Conservation (phyloP, 1,140 invertebrate genomes). For the Macrotrachela quadricornifera region DNA sequence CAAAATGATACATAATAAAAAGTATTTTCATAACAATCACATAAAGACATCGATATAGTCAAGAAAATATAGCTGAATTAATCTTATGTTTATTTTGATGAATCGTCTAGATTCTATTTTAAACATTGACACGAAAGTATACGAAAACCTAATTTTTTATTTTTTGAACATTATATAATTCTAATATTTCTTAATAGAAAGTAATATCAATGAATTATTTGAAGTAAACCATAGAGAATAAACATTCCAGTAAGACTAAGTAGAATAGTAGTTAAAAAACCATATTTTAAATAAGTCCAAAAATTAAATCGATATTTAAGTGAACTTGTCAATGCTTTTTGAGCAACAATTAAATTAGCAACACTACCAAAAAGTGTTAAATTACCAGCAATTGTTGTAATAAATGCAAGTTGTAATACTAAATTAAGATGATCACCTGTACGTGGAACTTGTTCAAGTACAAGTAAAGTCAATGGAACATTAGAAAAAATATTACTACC, state of each 20-base stretch:
- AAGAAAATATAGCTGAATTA: too few species aligned
- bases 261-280: constrained; percentile 6
- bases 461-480: constrained; percentile 8
- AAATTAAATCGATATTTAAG: constrained; percentile 3
- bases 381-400: constrained; percentile 9
- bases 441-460: constrained; percentile 8
- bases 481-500: constrained; percentile 10
- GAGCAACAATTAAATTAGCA: constrained; percentile 10
- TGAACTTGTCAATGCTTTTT: constrained; percentile 1
- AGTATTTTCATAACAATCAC: too few species aligned
- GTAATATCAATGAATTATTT: too few species aligned
- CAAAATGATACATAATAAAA: too few species aligned
- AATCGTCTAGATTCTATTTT: too few species aligned
- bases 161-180: too few species aligned
- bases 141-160: too few species aligned
- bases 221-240: too few species aligned
- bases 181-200: too few species aligned
- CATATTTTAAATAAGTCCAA: constrained; percentile 7
- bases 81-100: too few species aligned
- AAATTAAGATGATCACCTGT: constrained; percentile 5
- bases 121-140: too few species aligned
- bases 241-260: background rate
- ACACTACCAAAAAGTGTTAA: constrained; percentile 11
- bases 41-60: too few species aligned
- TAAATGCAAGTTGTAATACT: constrained; percentile 8